A percentile compares a stretch with the other conserved stretches of the same genome.
phyloP scores from a whole-genome alignment of 2,797 vertebrate genomes.

The Paedocypris micromegethes region DNA sequence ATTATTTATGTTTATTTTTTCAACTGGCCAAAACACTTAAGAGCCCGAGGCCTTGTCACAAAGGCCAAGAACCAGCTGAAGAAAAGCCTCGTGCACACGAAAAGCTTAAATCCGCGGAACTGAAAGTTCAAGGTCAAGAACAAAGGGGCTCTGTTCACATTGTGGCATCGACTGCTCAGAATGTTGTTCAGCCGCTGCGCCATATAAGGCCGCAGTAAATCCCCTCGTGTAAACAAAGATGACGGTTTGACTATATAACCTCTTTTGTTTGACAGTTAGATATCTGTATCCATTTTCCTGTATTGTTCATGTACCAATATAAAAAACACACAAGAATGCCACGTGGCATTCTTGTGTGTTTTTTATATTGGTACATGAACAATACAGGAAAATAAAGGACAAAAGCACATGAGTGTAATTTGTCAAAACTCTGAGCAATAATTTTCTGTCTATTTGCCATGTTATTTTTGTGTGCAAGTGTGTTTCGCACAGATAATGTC shows the following conservation, averaged over 20 bases:
- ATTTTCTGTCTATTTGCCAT: no score
- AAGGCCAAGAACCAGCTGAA: no score
- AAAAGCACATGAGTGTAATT: not conserved
- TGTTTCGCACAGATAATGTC: no score
- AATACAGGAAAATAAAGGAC: no score
- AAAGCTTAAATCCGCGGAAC: conserved; percentile 7
- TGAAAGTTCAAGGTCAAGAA: conserved; percentile 9
- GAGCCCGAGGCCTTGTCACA: no score
- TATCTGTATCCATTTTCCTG: not conserved
- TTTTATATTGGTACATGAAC: no score
- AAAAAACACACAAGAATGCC: not conserved
- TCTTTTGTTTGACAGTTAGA: not conserved
- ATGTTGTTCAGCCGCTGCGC: conserved; percentile 11
- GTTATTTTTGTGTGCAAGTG: no score
- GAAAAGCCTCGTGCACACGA: not conserved
- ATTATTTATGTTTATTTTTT: no score
- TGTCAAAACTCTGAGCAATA: no score
- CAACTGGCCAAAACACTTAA: no score
- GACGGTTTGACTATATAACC: not conserved
- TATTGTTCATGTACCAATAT: not conserved
- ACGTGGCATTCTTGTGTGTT: no score
- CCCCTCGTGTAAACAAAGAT: conserved; percentile 13
- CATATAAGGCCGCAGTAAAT: conserved; percentile 13
- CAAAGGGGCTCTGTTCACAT: conserved; percentile 16
- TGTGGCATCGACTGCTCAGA: conserved; percentile 2